Evolutionary conservation across 2,888 invertebrate species (phyloP).

Genomic region (Leptothorax acervorum): DNA sequence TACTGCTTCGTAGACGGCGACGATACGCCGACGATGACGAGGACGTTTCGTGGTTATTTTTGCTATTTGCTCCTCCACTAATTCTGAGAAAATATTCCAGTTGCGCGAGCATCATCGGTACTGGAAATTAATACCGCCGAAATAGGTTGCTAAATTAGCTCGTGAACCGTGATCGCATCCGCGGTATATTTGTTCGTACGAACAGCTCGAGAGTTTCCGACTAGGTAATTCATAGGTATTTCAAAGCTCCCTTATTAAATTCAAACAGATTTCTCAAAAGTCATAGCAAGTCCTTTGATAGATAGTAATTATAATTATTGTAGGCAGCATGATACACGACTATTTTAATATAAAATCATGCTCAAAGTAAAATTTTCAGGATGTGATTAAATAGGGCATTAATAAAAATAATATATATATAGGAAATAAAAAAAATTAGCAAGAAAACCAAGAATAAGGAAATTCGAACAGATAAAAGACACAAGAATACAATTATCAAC

Average conservation of each 20-base stretch:
- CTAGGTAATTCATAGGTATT: neutral
- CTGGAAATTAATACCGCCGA: conserved; percentile 13
- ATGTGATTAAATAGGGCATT: neutral
- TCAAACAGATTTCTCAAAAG: neutral
- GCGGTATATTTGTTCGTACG: neutral
- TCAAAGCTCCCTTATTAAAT: conserved; percentile 3
- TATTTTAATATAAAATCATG: neutral
- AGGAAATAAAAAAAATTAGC: neutral
- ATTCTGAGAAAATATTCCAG: conserved; percentile 40
- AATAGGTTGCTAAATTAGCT: conserved; percentile 2
- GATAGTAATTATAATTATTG: neutral
- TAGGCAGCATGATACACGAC: neutral
- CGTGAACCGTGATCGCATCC: neutral
- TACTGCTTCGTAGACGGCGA: conserved; percentile 8
- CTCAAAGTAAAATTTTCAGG: neutral
- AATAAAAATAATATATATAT: too few species aligned
- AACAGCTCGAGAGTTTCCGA: neutral
- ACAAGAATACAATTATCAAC: neutral
- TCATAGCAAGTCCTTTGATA: neutral
- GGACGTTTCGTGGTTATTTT: conserved; percentile 21
- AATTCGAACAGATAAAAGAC: neutral
- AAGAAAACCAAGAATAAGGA: neutral
- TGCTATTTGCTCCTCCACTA: conserved; percentile 17
- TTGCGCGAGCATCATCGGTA: neutral
- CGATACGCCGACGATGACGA: neutral